Conservation (phyloP, 2,888 invertebrate genomes). For the Phaedon cochleariae region DNA sequence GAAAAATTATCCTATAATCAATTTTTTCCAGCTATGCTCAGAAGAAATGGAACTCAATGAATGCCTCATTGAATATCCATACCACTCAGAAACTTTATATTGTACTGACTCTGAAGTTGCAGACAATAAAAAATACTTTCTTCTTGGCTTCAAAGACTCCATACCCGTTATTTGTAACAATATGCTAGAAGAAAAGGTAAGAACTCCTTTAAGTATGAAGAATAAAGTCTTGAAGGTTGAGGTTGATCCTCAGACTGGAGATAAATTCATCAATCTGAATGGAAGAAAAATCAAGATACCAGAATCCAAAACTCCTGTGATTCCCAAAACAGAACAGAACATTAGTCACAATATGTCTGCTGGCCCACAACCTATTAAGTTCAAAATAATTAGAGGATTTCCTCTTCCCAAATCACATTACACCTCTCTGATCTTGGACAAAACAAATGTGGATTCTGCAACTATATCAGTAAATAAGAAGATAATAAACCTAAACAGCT, state of each 20-base stretch:
- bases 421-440: not conserved
- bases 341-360: not conserved
- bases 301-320: conserved; percentile 27
- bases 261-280: conserved; percentile 45
- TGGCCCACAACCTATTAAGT: conserved; percentile 20
- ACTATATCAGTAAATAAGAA: not conserved
- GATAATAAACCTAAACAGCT: conserved; percentile 10
- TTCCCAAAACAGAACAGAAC: not conserved
- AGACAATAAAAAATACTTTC: conserved; percentile 19
- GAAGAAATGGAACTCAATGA: conserved; percentile 33
- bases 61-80: conserved; percentile 21
- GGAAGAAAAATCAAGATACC: conserved; percentile 46
- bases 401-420: not conserved
- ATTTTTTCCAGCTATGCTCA: conserved; percentile 11
- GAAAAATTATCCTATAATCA: conserved; percentile 18
- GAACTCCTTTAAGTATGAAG: not conserved
- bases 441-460: conserved; percentile 10
- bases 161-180: conserved; percentile 23
- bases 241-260: conserved; percentile 33
- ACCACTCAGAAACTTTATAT: conserved; percentile 26
- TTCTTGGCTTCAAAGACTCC: conserved; percentile 29
- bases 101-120: conserved; percentile 18
- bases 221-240: conserved; percentile 26
- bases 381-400: conserved; percentile 27
- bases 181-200: conserved; percentile 6